Evolutionary conservation across 2,113 vertebrate species (phyloP).

Genomic region (Leiothrix lutea): DNA sequence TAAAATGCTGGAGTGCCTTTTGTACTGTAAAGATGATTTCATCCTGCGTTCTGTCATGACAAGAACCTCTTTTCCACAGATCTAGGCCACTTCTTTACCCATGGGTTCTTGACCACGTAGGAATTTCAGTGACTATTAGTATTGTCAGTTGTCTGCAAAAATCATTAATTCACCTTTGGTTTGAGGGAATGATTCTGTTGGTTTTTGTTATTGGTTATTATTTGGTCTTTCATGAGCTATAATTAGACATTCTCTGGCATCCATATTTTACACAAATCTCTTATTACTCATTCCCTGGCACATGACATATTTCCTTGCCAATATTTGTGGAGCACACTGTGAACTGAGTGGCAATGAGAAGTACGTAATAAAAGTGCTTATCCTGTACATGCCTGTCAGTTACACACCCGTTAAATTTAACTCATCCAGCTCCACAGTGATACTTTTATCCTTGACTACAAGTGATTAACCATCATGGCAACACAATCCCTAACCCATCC

Average conservation of each 20-base stretch:
- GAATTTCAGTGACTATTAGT: neutral
- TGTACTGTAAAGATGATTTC: neutral
- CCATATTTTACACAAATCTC: constrained; percentile 25
- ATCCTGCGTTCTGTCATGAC: neutral
- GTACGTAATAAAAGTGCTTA: neutral
- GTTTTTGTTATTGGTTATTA: neutral
- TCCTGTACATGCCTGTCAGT: neutral
- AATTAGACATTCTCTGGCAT: constrained; percentile 42
- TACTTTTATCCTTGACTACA: neutral
- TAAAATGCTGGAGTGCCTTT: neutral
- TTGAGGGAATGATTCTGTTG: neutral
- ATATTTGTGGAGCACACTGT: constrained; percentile 16
- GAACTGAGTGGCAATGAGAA: constrained; percentile 3
- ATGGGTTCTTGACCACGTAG: neutral
- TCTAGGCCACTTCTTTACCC: neutral
- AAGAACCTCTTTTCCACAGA: neutral
- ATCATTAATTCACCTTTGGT: neutral
- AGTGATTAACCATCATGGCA: neutral
- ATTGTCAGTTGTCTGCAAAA: neutral
- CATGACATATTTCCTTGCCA: constrained; percentile 49
- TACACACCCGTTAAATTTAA: neutral
- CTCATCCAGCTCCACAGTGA: neutral
- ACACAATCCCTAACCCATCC: neutral
- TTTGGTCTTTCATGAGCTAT: constrained; percentile 28
- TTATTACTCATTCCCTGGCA: constrained; percentile 52